Evolutionary conservation across 37 sponge, comb jelly and placozoan genomes (phyloP).

Genomic region (Crambe crambe): DNA sequence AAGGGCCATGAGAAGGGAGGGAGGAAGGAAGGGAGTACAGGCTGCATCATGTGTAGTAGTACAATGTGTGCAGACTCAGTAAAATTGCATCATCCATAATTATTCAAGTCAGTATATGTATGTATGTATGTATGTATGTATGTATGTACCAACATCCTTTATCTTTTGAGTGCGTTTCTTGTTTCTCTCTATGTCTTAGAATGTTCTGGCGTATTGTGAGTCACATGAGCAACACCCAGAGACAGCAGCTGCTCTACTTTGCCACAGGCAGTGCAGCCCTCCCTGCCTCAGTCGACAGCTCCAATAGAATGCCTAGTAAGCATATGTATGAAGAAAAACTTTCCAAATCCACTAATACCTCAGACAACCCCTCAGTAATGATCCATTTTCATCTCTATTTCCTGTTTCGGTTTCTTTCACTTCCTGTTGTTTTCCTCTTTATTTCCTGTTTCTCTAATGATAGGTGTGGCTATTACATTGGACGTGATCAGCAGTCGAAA

Average conservation of each 20-base stretch:
- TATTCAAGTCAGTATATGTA: no score
- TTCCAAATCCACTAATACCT: no score
- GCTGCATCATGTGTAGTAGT: no score
- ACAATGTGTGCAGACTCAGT: no score
- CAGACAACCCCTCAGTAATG: conserved; percentile 2
- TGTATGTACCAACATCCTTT: no score
- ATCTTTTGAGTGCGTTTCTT: no score
- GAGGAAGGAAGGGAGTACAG: no score
- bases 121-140: conserved; percentile 5
- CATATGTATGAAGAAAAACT: neutral
- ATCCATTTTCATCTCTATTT: no score
- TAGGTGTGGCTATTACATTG: conserved; percentile 53
- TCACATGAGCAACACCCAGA: conserved; percentile 86
- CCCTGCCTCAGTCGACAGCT: conserved; percentile 32
- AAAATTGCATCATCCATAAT: no score
- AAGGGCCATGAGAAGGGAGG: no score
- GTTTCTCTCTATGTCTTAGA: no score
- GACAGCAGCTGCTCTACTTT: conserved; percentile 96
- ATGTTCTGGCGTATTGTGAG: conserved; percentile 95
- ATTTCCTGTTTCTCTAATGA: neutral
- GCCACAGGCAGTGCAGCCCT: conserved; percentile 87
- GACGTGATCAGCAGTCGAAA: conserved; percentile 68
- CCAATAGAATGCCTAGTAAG: conserved; percentile 10
- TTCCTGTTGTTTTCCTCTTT: neutral
- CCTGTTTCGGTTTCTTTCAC: conserved; percentile 8